Percentiles rank a stretch among this genome's conserved stretches.
phyloP scores from a whole-genome alignment of 2,888 invertebrate genomes.

The Cephus pulcher region DNA sequence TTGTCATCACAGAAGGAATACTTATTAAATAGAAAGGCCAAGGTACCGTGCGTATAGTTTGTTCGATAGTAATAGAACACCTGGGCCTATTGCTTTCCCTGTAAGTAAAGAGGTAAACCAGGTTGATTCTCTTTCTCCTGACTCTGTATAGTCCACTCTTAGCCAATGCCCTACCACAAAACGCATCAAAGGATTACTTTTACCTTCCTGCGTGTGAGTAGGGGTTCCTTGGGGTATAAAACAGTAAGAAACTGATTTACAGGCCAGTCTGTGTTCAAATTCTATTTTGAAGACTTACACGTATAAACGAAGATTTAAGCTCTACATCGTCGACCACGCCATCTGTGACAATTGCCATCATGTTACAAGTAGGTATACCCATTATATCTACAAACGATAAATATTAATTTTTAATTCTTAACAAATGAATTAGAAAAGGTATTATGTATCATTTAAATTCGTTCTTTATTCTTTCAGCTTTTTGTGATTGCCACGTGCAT shows the following conservation, averaged over 20 bases:
- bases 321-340: neutral
- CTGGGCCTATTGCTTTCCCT: constrained; percentile 49
- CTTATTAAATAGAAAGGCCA: neutral
- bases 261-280: constrained; percentile 51
- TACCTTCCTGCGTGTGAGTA: constrained; percentile 52
- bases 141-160: constrained; percentile 51
- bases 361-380: constrained; percentile 46
- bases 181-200: constrained; percentile 49
- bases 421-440: neutral
- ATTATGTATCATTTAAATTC: neutral
- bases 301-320: neutral
- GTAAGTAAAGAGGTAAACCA: constrained; percentile 55
- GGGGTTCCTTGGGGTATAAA: constrained; percentile 59
- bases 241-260: constrained; percentile 49
- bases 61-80: constrained; percentile 24
- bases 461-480: constrained; percentile 26
- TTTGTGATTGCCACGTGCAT: constrained; percentile 37
- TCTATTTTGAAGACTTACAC: constrained; percentile 29
- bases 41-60: neutral
- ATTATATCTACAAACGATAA: neutral
- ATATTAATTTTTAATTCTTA: neutral
- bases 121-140: constrained; percentile 57
- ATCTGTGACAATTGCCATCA: constrained; percentile 11
- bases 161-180: constrained; percentile 55
- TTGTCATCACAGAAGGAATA: neutral